Evolutionary conservation across 2,797 vertebrate species (phyloP), one percentile per base, ranked within the genome.

Genomic region (Poeciliopsis gracilis): DNA sequence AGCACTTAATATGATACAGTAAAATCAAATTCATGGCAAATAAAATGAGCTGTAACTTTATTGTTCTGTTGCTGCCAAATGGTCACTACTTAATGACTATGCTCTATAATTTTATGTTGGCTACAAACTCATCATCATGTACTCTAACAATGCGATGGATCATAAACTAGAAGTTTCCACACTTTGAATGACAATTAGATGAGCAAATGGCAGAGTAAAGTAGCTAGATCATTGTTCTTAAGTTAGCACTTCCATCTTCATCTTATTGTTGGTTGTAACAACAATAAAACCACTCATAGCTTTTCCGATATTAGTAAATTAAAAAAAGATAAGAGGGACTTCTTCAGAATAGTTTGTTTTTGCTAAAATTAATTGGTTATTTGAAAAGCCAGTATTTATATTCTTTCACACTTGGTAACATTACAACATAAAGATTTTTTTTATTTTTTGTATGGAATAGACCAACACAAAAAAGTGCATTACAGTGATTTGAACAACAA

Each of bases 61-160:
- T 67, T 67, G 66, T 69, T 69, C 38, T 69, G 66, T 12, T 41
- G 66, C 20, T 43, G 18, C 61, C 61, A 66, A 66, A 66, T 20
- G 61, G 8, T 66, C 33, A 23, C 33, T 20, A 38, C 33, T 66
- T 28, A 66, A 20, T 20, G 33, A 38, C 61, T 23, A 4, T 38
- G 16, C 18, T 66, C 61, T 66, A 66, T 25, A 69, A 69, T 69
- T 41, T 41, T 43, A 66, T 38, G 66, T 20, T n/a, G 66, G 38
- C 38, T 25, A 41, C 66, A 25, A 41, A 69, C 10, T 43, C 38
- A 69, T 69, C 36, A 43, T 43, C 18, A 69, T 69, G 4, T 69
- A 41, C 33, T 67, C 38, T 41, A 38, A 38, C 36, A 10, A 25
- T 67, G 9, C 20, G n/a, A 43, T 69, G 66, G 20, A 69, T 69